Percentiles rank a stretch among this genome's conserved stretches.
These are phyloP conservation scores for Salvator merianae DNA, from an alignment of 2,113 vertebrate genomes.

Conservation along the genomic window DNA sequence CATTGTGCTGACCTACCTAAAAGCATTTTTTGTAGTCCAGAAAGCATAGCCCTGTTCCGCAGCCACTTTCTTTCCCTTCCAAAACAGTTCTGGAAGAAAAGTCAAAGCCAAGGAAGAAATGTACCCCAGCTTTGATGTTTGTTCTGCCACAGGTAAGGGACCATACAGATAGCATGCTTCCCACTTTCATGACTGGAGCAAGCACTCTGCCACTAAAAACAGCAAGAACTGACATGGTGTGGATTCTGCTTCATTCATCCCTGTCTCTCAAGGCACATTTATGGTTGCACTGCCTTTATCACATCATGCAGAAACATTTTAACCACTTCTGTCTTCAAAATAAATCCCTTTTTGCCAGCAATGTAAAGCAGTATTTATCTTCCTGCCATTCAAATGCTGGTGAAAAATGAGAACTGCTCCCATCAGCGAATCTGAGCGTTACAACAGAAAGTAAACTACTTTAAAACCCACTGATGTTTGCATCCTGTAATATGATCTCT, in stretches of 20 bases:
- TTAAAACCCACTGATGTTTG: conserved; percentile 22
- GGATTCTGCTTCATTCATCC: not conserved
- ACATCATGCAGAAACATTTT: not conserved
- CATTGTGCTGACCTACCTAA: no score
- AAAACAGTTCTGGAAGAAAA: no score
- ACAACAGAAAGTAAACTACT: not conserved
- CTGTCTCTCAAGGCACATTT: not conserved
- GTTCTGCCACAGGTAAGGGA: no score
- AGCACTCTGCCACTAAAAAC: no score
- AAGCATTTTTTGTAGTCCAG: no score
- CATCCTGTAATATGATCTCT: conserved; percentile 26
- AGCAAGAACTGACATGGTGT: not conserved
- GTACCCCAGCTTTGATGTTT: no score
- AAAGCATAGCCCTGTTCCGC: no score
- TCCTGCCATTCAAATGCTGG: not conserved
- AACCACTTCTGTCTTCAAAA: not conserved
- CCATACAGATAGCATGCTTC: no score
- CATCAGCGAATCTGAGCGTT: not conserved
- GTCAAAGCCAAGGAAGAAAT: no score
- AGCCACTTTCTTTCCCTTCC: no score
- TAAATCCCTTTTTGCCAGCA: not conserved
- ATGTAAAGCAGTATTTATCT: not conserved
- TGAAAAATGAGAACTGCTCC: conserved; percentile 15
- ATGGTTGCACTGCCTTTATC: not conserved
- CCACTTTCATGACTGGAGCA: no score